Evolutionary conservation across 2,113 vertebrate species (phyloP).

Genomic region (Jacana jacana): DNA sequence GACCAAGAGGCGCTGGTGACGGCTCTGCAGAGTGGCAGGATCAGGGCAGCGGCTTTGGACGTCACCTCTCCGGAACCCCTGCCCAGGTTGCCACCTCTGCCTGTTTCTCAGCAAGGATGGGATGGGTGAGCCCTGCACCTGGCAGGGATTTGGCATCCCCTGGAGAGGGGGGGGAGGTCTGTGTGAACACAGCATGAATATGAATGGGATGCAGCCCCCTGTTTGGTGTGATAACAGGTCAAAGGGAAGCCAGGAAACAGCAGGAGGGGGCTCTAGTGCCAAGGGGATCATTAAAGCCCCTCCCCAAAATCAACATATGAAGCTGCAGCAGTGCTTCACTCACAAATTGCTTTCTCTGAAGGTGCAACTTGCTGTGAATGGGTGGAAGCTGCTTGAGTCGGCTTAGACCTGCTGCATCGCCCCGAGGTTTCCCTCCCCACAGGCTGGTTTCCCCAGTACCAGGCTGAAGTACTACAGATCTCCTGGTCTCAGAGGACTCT

Average conservation of each 20-base stretch:
- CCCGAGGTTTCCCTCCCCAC: neutral
- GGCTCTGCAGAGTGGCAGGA: conserved; percentile 66
- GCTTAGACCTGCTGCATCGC: neutral
- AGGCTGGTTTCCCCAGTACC: neutral
- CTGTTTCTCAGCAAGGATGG: neutral
- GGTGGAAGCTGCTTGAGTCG: neutral
- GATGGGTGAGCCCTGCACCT: neutral
- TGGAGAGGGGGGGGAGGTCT: neutral
- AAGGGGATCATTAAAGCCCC: neutral
- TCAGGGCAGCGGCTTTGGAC: conserved; percentile 69
- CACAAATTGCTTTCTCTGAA: neutral
- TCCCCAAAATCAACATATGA: neutral
- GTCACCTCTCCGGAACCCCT: conserved; percentile 77
- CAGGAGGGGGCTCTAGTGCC: neutral
- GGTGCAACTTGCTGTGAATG: neutral
- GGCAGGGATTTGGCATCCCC: neutral
- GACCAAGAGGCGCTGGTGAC: conserved; percentile 75
- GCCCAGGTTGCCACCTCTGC: conserved; percentile 67
- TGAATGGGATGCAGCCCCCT: neutral
- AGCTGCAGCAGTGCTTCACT: neutral
- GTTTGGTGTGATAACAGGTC: neutral
- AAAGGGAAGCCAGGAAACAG: neutral
- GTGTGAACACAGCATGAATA: neutral
- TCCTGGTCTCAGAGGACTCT: neutral
- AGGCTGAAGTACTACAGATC: neutral